Conservation (phyloP, 64 coral and sea anemone species). For the Montipora sp. region DNA sequence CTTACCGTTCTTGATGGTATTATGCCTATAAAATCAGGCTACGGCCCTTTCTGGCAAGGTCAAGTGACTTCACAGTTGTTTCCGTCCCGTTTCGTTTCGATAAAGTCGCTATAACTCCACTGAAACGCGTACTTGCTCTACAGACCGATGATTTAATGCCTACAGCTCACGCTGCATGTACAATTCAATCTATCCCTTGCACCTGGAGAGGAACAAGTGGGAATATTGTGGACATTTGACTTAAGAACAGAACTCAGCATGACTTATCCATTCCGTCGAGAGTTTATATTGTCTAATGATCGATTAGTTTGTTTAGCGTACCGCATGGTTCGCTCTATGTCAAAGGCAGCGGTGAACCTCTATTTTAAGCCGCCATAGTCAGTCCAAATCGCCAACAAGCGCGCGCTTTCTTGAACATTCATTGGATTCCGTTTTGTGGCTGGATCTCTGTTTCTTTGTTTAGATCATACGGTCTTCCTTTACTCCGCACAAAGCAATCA, state of each 20-base stretch:
- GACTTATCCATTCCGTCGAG: constrained; percentile 4
- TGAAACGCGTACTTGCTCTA: background rate
- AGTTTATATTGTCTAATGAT: constrained; percentile 37
- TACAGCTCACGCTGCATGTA: too few species aligned
- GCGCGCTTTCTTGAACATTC: background rate
- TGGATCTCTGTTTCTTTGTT: background rate
- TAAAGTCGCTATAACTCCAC: background rate
- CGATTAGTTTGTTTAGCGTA: constrained; percentile 19
- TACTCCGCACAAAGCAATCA: background rate
- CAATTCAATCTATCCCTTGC: background rate
- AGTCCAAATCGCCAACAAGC: background rate
- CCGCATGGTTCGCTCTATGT: background rate
- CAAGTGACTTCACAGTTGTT: background rate
- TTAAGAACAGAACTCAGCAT: constrained; percentile 28
- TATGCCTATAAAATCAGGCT: background rate
- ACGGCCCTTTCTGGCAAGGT: background rate
- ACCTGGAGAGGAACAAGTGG: constrained; percentile 29
- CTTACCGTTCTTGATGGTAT: too few species aligned
- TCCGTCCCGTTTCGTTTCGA: background rate
- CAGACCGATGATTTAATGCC: background rate
- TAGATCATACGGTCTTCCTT: too few species aligned
- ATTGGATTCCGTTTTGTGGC: background rate
- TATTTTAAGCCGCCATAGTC: background rate
- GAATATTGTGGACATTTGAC: background rate
- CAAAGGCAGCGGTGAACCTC: background rate